These are phyloP conservation scores for Cyanocitta stelleri DNA, from an alignment of 2,113 vertebrate genomes.

Conservation along the genomic window DNA sequence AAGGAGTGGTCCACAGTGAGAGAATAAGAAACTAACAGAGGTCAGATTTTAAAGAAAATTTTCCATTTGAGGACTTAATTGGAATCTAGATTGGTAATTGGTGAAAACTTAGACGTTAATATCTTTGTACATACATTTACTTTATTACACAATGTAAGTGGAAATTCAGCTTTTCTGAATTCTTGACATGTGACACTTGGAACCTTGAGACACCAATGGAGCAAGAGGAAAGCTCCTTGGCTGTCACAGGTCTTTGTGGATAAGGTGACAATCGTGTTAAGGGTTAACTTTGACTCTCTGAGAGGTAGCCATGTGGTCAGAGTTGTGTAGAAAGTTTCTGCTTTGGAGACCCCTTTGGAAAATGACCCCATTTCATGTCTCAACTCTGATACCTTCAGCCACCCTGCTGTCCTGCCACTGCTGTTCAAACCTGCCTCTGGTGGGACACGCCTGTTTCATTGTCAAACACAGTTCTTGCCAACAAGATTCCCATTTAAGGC, in stretches of 20 bases:
- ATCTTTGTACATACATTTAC: neutral
- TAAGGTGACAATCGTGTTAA: neutral
- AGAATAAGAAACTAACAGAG: neutral
- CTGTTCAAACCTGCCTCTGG: neutral
- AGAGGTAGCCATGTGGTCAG: neutral
- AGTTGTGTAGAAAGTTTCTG: neutral
- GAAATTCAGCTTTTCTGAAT: neutral
- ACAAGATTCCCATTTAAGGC: neutral
- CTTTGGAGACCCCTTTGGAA: neutral
- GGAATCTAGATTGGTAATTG: neutral
- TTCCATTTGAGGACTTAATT: neutral
- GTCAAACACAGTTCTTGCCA: neutral
- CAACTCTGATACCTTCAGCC: rapidly evolving
- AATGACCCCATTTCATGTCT: neutral
- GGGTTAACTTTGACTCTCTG: neutral
- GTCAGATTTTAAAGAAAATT: neutral
- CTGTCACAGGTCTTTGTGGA: neutral
- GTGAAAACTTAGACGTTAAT: neutral
- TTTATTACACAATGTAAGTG: neutral
- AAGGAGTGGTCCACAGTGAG: neutral
- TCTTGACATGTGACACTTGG: neutral
- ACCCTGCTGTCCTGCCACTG: rapidly evolving
- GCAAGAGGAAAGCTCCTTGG: neutral
- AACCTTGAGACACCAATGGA: neutral
- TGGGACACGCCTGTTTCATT: neutral